Evolutionary conservation across 2,797 vertebrate genomes (phyloP).

Genomic region (Lagodon rhomboides): DNA sequence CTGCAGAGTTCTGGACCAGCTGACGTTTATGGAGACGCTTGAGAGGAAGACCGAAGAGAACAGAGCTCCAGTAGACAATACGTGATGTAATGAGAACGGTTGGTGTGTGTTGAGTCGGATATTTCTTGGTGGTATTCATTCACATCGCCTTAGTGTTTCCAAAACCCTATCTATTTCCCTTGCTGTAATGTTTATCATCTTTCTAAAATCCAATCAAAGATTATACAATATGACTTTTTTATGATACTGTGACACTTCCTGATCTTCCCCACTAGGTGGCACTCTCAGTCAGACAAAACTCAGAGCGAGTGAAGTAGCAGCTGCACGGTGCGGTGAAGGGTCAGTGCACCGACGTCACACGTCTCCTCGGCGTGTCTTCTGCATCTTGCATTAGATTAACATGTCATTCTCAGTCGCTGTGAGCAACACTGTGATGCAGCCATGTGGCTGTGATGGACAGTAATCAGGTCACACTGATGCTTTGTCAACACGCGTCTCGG

Average conservation of each 20-base stretch:
- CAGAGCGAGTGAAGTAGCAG: background rate
- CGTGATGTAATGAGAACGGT: no score
- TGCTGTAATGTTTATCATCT: background rate
- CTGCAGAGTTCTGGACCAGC: no score
- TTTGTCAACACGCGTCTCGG: slow-evolving; percentile 9
- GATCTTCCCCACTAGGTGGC: slow-evolving; percentile 56
- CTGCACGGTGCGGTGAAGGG: slow-evolving; percentile 9
- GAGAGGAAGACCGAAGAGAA: no score
- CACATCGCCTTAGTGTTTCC: background rate
- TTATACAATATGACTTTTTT: background rate
- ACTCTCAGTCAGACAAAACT: slow-evolving; percentile 56
- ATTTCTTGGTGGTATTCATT: background rate
- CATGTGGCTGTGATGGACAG: background rate
- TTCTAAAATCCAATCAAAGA: background rate
- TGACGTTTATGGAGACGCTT: no score
- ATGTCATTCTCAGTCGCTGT: background rate
- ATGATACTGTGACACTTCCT: background rate
- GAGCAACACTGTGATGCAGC: background rate
- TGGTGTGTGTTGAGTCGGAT: background rate
- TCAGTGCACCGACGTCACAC: slow-evolving; percentile 15
- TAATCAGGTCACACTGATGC: slow-evolving; percentile 5
- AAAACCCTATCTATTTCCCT: background rate
- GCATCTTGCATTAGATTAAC: slow-evolving; percentile 1
- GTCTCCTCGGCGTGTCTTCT: background rate
- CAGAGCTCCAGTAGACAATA: no score